phyloP scores from a whole-genome alignment of 2,797 vertebrate genomes.

The Tachyglossus aculeatus region DNA sequence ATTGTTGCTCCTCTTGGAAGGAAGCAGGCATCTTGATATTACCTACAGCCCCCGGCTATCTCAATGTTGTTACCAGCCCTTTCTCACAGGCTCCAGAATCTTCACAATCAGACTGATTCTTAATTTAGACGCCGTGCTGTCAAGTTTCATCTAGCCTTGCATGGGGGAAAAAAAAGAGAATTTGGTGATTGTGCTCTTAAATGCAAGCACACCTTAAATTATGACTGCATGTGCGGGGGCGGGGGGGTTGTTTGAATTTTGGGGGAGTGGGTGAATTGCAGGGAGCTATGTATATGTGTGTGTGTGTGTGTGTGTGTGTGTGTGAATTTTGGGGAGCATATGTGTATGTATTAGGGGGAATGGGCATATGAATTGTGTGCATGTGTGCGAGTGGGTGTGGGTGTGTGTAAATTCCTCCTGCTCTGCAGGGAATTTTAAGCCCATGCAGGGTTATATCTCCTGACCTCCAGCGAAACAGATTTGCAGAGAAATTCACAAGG shows the following conservation, averaged over 20 bases:
- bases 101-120: neutral
- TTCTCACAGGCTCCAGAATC: neutral
- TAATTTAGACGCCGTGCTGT: neutral
- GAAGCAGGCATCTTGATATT: neutral
- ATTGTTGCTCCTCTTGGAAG: neutral
- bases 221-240: no score
- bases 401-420: neutral
- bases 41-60: neutral
- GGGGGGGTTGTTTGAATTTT: no score
- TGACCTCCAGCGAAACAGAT: conserved; percentile 9
- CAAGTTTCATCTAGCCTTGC: conserved; percentile 19
- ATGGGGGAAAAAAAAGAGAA: no score
- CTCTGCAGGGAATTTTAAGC: neutral
- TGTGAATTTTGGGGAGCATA: no score
- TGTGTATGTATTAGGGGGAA: no score
- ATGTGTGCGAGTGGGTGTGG: neutral
- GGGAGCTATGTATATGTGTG: no score
- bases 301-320: no score
- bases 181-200: no score
- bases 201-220: no score
- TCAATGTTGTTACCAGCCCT: conserved; percentile 1
- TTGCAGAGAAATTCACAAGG: neutral
- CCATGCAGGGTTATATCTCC: neutral
- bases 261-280: no score
- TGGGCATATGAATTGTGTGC: conserved; percentile 9